Percentiles rank a stretch among this genome's conserved stretches.
phyloP scores from a whole-genome alignment of 2,797 vertebrate species.

The Spinus pinus region DNA sequence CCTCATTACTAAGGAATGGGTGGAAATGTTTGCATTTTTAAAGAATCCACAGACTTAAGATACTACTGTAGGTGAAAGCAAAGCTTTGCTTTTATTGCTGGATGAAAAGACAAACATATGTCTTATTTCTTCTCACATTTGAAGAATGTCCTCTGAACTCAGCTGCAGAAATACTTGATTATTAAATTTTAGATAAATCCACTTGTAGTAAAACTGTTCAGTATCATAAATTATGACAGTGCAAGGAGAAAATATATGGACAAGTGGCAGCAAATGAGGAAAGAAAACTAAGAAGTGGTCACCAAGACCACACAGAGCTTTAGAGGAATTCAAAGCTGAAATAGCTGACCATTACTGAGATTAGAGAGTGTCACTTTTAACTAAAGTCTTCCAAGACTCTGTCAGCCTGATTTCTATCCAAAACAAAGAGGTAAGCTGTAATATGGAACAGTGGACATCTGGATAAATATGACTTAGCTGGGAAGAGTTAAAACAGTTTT shows the following conservation, averaged over 20 bases:
- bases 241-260: background rate
- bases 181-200: background rate
- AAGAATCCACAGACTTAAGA: slow-evolving; percentile 2
- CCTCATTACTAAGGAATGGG: slow-evolving; percentile 32
- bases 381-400: background rate
- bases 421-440: background rate
- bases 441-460: slow-evolving; percentile 7
- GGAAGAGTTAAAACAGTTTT: slow-evolving; percentile 38
- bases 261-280: background rate
- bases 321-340: background rate
- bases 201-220: background rate
- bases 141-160: background rate
- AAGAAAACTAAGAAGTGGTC: background rate
- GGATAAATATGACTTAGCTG: slow-evolving; percentile 40
- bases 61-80: background rate
- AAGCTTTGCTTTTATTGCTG: background rate
- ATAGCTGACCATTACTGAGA: background rate
- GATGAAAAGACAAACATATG: background rate
- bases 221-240: background rate
- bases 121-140: background rate
- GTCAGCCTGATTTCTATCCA: background rate
- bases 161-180: background rate
- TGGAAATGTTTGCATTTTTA: slow-evolving; percentile 45
- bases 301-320: background rate
- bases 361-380: background rate